These are phyloP conservation scores for Calyptommatus sinebrachiatus DNA, from an alignment of 2,113 vertebrate species.

Conservation along the genomic window DNA sequence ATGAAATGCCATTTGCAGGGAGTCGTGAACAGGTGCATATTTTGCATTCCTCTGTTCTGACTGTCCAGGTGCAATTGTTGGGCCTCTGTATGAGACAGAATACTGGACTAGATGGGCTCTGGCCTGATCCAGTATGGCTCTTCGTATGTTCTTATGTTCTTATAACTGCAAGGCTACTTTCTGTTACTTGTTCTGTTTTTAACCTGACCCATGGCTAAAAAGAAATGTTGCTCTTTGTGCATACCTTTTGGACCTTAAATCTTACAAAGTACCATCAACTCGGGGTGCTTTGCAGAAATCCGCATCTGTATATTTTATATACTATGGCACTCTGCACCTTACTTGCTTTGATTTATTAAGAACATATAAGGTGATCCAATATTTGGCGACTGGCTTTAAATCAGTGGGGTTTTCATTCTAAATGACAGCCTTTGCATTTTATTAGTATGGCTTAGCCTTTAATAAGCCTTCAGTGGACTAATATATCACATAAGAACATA, in stretches of 20 bases:
- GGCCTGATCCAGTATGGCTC: too few species aligned
- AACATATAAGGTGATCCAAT: slow-evolving; percentile 56
- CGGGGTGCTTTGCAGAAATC: neutral
- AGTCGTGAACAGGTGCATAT: too few species aligned
- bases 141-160: too few species aligned
- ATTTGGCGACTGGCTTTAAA: slow-evolving; percentile 60
- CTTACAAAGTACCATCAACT: neutral
- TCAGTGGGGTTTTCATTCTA: slow-evolving; percentile 65
- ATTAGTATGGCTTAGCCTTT: slow-evolving; percentile 61
- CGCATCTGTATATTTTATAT: slow-evolving; percentile 35
- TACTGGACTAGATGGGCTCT: neutral
- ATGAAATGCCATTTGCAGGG: too few species aligned
- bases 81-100: too few species aligned
- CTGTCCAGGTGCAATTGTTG: too few species aligned
- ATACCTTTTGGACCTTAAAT: rapidly evolving
- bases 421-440: slow-evolving; percentile 67
- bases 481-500: slow-evolving; percentile 47
- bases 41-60: too few species aligned
- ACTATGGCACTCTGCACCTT: slow-evolving; percentile 33
- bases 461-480: slow-evolving; percentile 58
- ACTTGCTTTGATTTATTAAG: slow-evolving; percentile 65
- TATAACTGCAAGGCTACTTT: neutral
- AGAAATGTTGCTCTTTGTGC: neutral
- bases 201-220: neutral
- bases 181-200: neutral